These are phyloP conservation scores for Rotaria socialis DNA, from an alignment of 2,888 invertebrate genomes.

Conservation along the genomic window DNA sequence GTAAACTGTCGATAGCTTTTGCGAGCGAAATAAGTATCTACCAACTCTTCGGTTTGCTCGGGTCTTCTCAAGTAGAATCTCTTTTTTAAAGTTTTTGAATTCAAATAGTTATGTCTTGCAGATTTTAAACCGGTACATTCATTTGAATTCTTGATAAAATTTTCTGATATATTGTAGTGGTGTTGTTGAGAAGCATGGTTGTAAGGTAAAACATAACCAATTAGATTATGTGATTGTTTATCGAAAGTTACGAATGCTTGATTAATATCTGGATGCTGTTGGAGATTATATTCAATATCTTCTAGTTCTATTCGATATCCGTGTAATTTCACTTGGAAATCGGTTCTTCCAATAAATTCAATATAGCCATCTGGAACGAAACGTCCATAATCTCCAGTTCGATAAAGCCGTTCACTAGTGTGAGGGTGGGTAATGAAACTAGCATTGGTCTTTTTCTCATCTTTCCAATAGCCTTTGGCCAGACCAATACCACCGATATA, in stretches of 20 bases:
- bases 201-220: not conserved
- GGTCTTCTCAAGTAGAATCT: not conserved
- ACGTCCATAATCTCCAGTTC: conserved; percentile 15
- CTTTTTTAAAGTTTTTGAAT: too few species aligned
- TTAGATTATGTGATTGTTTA: not conserved
- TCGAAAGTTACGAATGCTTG: not conserved
- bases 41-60: not conserved
- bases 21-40: not conserved
- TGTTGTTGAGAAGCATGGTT: not conserved
- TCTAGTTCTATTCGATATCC: conserved; percentile 32
- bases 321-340: conserved; percentile 36
- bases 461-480: conserved; percentile 35
- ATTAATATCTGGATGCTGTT: not conserved
- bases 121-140: not conserved
- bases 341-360: conserved; percentile 1
- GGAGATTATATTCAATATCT: conserved; percentile 34
- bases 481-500: conserved; percentile 27
- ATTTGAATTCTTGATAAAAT: not conserved
- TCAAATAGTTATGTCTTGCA: not conserved
- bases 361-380: not conserved
- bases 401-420: conserved; percentile 6
- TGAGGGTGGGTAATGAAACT: not conserved
- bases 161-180: not conserved
- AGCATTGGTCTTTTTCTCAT: not conserved
- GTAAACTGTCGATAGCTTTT: conserved; percentile 32